A percentile compares a stretch with the other conserved stretches of the same genome.
Evolutionary conservation across 2,888 invertebrate species (phyloP).

Genomic region (Syritta pipiens): DNA sequence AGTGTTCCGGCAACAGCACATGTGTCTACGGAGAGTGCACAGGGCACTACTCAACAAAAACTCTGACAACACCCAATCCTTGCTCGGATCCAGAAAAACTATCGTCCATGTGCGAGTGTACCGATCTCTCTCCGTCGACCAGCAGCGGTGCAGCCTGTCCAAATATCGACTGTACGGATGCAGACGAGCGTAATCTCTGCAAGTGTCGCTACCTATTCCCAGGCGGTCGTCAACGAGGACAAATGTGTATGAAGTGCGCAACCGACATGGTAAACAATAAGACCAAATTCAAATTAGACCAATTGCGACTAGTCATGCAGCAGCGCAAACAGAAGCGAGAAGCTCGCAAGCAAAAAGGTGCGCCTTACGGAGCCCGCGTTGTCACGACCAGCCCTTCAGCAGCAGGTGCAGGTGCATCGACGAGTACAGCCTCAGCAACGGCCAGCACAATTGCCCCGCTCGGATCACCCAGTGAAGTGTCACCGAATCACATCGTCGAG

Average conservation of each 20-base stretch:
- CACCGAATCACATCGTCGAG: conserved; percentile 78
- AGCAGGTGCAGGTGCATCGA: conserved; percentile 27
- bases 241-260: conserved; percentile 79
- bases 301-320: conserved; percentile 93
- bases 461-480: conserved; percentile 75
- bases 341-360: conserved; percentile 85
- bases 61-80: conserved; percentile 43
- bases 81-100: conserved; percentile 67
- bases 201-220: conserved; percentile 73
- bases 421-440: conserved; percentile 62
- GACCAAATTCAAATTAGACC: conserved; percentile 92
- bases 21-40: conserved; percentile 80
- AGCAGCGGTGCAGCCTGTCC: conserved; percentile 56
- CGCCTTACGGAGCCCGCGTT: conserved; percentile 81
- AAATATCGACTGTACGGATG: conserved; percentile 41
- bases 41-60: conserved; percentile 73
- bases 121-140: conserved; percentile 71
- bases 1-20: conserved; percentile 70
- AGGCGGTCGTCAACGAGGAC: conserved; percentile 72
- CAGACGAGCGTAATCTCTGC: conserved; percentile 72
- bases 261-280: conserved; percentile 87
- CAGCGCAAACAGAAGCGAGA: conserved; percentile 91
- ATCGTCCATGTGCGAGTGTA: conserved; percentile 72
- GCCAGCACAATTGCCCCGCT: conserved; percentile 71
- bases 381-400: conserved; percentile 62